Percentiles rank a stretch among this genome's conserved stretches.
phyloP scores from a whole-genome alignment of 2,797 vertebrate genomes.

The Anguilla anguilla region DNA sequence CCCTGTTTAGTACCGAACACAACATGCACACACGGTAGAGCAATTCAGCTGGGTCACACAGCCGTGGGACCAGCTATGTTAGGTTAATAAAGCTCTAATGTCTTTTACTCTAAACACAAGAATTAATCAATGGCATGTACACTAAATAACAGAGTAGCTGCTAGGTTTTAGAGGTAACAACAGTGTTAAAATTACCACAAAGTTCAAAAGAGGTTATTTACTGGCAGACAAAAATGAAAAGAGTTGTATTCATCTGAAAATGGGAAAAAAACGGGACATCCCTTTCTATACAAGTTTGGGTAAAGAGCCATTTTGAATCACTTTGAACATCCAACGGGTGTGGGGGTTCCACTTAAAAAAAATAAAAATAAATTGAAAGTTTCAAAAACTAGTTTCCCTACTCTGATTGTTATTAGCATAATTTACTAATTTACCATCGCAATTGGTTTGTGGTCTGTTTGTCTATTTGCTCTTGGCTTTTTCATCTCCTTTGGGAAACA shows the following conservation, averaged over 20 bases:
- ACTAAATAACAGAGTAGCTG: not conserved
- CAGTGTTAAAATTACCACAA: slow-evolving; percentile 4
- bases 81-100: not conserved
- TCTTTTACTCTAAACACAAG: slow-evolving; percentile 3
- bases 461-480: slow-evolving; percentile 75
- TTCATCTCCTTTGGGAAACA: slow-evolving; percentile 77
- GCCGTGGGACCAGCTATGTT: slow-evolving; percentile 4
- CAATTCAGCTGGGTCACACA: slow-evolving; percentile 29
- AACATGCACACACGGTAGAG: slow-evolving; percentile 19
- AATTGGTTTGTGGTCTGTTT: slow-evolving; percentile 73
- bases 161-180: not conserved
- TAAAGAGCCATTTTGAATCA: slow-evolving; percentile 2
- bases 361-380: slow-evolving; percentile 44
- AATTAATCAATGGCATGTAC: slow-evolving; percentile 8
- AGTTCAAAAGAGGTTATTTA: not conserved
- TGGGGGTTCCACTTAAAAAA: not conserved
- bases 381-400: slow-evolving; percentile 66
- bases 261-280: not conserved
- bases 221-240: not conserved
- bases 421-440: slow-evolving; percentile 72
- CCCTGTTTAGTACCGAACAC: slow-evolving; percentile 30
- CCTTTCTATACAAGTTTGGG: not conserved
- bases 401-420: slow-evolving; percentile 77
- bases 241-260: not conserved
- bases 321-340: not conserved